Conservation (phyloP, 2,113 vertebrate species). For the Aphelocoma coerulescens region DNA sequence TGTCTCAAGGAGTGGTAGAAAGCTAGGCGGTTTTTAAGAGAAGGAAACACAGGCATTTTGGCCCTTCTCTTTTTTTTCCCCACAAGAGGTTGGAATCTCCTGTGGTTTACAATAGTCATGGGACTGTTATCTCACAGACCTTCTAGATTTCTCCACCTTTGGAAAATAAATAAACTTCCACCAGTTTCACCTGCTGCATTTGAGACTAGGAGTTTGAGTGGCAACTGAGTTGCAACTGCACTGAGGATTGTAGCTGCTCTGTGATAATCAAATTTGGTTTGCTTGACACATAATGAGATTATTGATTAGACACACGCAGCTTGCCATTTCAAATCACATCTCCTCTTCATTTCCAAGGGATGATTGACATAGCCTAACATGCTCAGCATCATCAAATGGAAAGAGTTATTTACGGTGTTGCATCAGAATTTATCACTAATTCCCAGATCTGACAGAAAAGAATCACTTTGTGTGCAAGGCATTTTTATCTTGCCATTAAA, state of each 20-base stretch:
- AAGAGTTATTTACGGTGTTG: conserved; percentile 38
- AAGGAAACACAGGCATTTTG: neutral
- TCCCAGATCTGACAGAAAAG: conserved; percentile 48
- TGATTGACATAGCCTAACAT: conserved; percentile 40
- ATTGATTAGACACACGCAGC: conserved; percentile 52
- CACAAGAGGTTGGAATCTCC: neutral
- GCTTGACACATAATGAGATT: conserved; percentile 59
- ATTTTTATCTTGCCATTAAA: conserved; percentile 37
- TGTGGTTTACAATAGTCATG: neutral
- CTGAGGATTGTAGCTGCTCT: neutral
- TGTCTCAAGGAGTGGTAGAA: neutral
- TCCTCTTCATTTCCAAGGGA: conserved; percentile 45
- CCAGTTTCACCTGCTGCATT: neutral
- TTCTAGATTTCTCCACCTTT: neutral
- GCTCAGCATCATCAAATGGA: conserved; percentile 49
- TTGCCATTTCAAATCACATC: conserved; percentile 58
- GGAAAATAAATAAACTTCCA: neutral
- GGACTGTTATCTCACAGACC: neutral
- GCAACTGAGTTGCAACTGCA: neutral
- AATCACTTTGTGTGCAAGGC: neutral
- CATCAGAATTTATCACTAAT: conserved; percentile 51
- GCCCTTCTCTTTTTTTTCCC: neutral
- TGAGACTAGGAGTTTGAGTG: neutral
- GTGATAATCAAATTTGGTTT: conserved; percentile 57
- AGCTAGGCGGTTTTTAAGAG: neutral